Percentiles rank a stretch among this genome's conserved stretches.
These are phyloP conservation scores for Rhombomys opimus DNA, from an alignment of 2,113 vertebrate species.

Conservation along the genomic window DNA sequence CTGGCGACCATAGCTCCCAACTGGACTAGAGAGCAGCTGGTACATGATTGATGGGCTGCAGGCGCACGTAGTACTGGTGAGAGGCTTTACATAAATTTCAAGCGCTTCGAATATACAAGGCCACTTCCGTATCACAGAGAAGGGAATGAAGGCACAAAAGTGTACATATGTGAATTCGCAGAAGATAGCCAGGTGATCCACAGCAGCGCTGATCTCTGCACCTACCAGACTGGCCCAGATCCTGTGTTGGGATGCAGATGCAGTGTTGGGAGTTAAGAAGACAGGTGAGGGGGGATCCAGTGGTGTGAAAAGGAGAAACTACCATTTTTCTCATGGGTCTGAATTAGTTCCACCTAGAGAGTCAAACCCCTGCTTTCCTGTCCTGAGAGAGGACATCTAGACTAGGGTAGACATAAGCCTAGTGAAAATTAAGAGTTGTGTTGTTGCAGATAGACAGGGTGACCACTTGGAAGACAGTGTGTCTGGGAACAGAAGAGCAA, in stretches of 20 bases:
- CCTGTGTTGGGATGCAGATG: background rate
- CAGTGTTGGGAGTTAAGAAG: background rate
- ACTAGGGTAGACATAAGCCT: background rate
- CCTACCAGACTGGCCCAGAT: background rate
- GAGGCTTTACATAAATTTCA: background rate
- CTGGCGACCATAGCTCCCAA: background rate
- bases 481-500: background rate
- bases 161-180: background rate
- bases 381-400: background rate
- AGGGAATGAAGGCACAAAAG: background rate
- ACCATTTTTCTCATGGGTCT: background rate
- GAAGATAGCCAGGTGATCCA: background rate
- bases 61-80: rapidly evolving
- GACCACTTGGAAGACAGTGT: background rate
- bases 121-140: background rate
- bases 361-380: background rate
- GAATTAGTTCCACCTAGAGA: background rate
- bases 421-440: background rate
- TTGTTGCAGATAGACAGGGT: background rate
- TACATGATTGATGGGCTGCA: rapidly evolving
- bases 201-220: background rate
- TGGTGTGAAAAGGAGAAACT: background rate
- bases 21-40: background rate
- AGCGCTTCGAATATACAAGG: background rate
- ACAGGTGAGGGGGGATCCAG: background rate